Evolutionary conservation across 2,797 vertebrate genomes (phyloP).

Genomic region (Chelmon rostratus): DNA sequence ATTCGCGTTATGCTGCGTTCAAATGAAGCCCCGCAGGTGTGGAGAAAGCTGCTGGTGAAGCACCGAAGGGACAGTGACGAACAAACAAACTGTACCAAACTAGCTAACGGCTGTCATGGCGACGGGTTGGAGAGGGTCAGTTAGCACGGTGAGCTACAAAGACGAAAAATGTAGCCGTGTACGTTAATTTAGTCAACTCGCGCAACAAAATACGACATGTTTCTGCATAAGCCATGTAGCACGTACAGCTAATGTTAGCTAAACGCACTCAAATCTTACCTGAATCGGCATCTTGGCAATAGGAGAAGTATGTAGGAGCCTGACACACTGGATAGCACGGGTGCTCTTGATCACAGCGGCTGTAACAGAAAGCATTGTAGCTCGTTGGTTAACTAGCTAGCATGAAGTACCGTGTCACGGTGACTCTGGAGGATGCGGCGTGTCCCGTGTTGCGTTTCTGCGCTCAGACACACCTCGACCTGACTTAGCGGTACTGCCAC

Average conservation of each 20-base stretch:
- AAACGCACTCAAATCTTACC: slow-evolving; percentile 58
- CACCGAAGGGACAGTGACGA: accelerated
- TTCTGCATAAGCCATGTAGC: background rate
- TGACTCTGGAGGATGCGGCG: background rate
- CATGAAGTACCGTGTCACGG: background rate
- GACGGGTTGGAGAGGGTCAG: background rate
- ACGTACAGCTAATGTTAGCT: background rate
- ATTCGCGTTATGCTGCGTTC: background rate
- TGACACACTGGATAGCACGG: slow-evolving; percentile 5
- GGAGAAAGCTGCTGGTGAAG: background rate
- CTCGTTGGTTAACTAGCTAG: background rate
- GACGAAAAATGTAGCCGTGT: accelerated
- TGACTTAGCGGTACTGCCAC: background rate
- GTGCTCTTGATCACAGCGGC: slow-evolving; percentile 40
- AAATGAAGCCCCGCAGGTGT: background rate
- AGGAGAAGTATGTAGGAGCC: slow-evolving; percentile 66
- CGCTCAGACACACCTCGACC: background rate
- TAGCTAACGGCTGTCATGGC: slow-evolving; percentile 32
- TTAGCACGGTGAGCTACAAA: slow-evolving; percentile 15
- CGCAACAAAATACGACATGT: background rate
- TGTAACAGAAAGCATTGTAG: slow-evolving; percentile 63
- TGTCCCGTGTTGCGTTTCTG: background rate
- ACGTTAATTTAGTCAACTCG: background rate
- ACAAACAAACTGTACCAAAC: background rate
- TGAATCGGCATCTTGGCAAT: slow-evolving; percentile 82